Base-by-base conservation (phyloP, 2,888 invertebrate genomes). In the Chloromyia formosa region DNA sequence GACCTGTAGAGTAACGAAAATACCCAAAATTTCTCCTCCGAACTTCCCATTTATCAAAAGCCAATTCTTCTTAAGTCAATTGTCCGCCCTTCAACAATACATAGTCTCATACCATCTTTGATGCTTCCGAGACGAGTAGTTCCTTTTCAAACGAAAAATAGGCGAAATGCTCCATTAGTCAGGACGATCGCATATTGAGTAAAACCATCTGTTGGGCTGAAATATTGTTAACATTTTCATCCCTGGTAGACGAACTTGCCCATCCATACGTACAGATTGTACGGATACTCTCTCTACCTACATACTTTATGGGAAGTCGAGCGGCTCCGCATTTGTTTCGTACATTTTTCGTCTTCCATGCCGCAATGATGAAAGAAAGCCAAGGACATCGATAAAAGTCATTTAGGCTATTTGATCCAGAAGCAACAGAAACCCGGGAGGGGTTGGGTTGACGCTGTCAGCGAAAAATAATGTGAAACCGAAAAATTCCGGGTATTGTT, bases 361-460 rank as follows among this genome's bases (percentile, higher is more conserved):
- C 14, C 49, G 12, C 49, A n/a, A n/a, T 10, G 12, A n/a, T 35
- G 49, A 49, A n/a, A 49, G 49, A 49, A 49, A 3, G 49, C 16
- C 49, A 49, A 49, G 49, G 49, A 49, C 16, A 49, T n/a, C 16
- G 5, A 49, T n/a, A n/a, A 49, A 49, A 49, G 16, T 49, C 49
- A n/a, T 49, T 49, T 49, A 49, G 49, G 49, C 49, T 49, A 49
- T 49, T 49, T 49, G 49, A 49, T 49, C 49, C 49, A 49, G 49
- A n/a, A 49, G 16, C 49, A 49, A 49, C 49, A n/a, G 49, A 49
- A 49, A 49, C 3, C 27, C 2, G 2, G 7, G 27, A 35, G 27
- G 27, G 27, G 27, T 4, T 35, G 27, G 27, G 2, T 35, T n/a
- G 12, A 49, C 2, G 49, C 3, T 49, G 16, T 12, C 14, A 49